A percentile compares a stretch with the other conserved stretches of the same genome.
phyloP scores from a whole-genome alignment of 2,113 vertebrate species.

The Brachypodius melanocephalos region DNA sequence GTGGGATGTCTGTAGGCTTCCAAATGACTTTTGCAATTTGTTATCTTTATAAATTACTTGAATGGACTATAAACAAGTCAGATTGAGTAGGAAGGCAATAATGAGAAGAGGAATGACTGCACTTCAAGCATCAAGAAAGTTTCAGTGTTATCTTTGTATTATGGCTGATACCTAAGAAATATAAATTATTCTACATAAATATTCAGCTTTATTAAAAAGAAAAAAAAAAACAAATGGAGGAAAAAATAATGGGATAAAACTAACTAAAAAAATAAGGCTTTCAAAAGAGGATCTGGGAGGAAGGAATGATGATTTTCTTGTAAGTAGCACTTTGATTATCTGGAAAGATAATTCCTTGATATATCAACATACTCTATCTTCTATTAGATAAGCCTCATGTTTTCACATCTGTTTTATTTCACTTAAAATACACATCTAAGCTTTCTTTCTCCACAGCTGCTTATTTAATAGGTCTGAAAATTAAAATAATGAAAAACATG shows the following conservation, averaged over 20 bases:
- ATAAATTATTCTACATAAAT: slow-evolving; percentile 63
- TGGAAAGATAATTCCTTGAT: not conserved
- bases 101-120: slow-evolving; percentile 53
- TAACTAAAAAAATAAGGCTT: slow-evolving; percentile 42
- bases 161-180: slow-evolving; percentile 46
- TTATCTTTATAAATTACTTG: slow-evolving; percentile 60
- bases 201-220: slow-evolving; percentile 34
- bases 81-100: slow-evolving; percentile 37
- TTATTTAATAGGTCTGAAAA: not conserved
- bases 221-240: slow-evolving; percentile 10
- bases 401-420: not conserved
- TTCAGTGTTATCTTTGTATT: slow-evolving; percentile 59
- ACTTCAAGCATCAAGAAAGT: slow-evolving; percentile 16
- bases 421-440: not conserved
- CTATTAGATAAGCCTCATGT: not conserved
- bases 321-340: not conserved
- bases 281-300: not conserved
- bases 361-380: not conserved
- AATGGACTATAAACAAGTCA: slow-evolving; percentile 50
- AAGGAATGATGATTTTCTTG: not conserved
- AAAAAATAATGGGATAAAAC: slow-evolving; percentile 45
- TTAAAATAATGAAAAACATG: not conserved
- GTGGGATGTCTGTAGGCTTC: slow-evolving; percentile 12
- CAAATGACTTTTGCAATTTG: slow-evolving; percentile 24
- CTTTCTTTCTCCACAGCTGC: not conserved